Conservation (phyloP, 2,113 vertebrate genomes). For the Suricata suricatta region DNA sequence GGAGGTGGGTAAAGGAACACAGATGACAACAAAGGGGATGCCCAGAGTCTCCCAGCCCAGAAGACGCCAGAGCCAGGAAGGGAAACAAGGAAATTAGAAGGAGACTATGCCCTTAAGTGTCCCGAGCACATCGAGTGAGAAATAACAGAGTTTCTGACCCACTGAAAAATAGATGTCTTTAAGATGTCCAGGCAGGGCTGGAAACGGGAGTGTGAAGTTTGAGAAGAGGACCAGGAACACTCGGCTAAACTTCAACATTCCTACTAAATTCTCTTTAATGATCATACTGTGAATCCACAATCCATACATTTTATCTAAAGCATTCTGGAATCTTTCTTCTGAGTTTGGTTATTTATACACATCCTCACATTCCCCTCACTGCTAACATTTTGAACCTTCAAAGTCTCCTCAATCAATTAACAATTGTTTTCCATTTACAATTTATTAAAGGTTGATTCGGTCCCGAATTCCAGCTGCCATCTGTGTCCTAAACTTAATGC, state of each 20-base stretch:
- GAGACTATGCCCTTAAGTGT: fast-evolving
- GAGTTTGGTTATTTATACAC: not conserved
- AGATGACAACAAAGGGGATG: not conserved
- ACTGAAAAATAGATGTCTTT: not conserved
- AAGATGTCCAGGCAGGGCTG: no score
- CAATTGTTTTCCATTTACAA: conserved; percentile 55
- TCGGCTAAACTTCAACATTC: not conserved
- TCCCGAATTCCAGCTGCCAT: not conserved
- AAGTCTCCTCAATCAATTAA: conserved; percentile 65
- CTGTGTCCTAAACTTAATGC: not conserved
- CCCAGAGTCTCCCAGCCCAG: not conserved
- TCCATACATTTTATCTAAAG: not conserved
- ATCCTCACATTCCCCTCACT: conserved; percentile 32
- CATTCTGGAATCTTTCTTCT: not conserved
- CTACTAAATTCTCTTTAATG: not conserved
- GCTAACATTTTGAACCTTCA: conserved; percentile 51
- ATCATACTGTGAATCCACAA: not conserved
- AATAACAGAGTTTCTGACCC: not conserved
- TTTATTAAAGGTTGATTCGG: not conserved
- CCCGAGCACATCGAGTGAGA: not conserved
- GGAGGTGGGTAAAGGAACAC: not conserved
- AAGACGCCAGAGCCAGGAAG: not conserved
- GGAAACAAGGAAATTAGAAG: not conserved
- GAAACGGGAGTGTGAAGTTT: not conserved
- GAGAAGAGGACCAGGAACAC: not conserved